Conservation (phyloP, 2,797 vertebrate species). For the Hippocampus kuda region DNA sequence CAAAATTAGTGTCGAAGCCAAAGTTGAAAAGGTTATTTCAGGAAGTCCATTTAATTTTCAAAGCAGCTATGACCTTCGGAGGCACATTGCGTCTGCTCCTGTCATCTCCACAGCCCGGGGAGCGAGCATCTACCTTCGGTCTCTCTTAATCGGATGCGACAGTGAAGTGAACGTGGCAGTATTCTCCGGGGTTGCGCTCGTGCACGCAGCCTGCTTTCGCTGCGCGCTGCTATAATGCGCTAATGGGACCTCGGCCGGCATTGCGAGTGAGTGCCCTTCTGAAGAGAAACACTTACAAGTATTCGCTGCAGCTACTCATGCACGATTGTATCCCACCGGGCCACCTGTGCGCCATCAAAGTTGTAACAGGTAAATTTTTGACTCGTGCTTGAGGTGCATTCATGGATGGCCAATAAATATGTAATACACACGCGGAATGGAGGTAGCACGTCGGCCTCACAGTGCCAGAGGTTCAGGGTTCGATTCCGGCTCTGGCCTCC, state of each 20-base stretch:
- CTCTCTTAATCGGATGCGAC: not conserved
- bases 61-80: not conserved
- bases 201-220: not conserved
- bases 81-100: not conserved
- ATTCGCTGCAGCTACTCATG: not conserved
- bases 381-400: not conserved
- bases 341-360: not conserved
- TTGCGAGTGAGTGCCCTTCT: not conserved
- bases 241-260: not conserved
- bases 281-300: not conserved
- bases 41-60: not conserved
- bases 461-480: too few relatives aligned
- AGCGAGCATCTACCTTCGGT: not conserved
- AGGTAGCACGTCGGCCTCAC: too few relatives aligned
- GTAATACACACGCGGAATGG: too few relatives aligned
- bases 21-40: slow-evolving; percentile 2
- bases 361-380: not conserved
- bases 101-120: not conserved
- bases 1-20: not conserved
- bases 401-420: not conserved
- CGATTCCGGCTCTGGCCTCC: too few relatives aligned
- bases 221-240: not conserved
- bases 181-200: not conserved
- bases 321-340: not conserved
- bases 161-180: not conserved